phyloP scores from a whole-genome alignment of 2,888 invertebrate genomes.

The Tubulanus polymorphus region DNA sequence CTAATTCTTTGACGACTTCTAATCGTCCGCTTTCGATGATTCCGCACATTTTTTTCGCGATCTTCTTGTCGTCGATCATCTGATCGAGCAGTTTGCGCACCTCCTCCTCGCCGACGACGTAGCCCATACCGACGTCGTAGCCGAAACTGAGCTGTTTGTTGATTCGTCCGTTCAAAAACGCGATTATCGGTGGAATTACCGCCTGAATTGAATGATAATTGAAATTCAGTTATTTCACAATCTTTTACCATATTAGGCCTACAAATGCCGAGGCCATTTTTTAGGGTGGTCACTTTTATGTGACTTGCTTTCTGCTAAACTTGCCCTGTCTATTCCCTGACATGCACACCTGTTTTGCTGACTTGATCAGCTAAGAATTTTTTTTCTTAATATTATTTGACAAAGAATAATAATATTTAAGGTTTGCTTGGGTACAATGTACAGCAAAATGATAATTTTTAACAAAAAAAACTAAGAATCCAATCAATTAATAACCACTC shows the following conservation, averaged over 20 bases:
- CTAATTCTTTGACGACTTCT: conserved; percentile 42
- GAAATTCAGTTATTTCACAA: neutral
- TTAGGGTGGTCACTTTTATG: no score
- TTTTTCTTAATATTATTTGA: no score
- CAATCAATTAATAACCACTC: no score
- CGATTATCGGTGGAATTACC: conserved; percentile 57
- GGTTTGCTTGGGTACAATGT: no score
- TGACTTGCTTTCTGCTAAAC: no score
- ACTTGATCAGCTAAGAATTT: no score
- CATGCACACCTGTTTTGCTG: no score
- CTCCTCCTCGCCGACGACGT: conserved; percentile 63
- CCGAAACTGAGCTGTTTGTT: conserved; percentile 61
- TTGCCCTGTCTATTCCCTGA: no score
- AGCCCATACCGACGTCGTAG: conserved; percentile 65
- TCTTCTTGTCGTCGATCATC: conserved; percentile 51
- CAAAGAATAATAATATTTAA: no score
- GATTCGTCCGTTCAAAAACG: conserved; percentile 59
- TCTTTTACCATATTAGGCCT: neutral
- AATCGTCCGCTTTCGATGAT: conserved; percentile 31
- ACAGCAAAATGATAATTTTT: no score
- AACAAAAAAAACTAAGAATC: no score
- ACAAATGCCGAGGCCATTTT: no score
- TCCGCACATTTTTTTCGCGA: conserved; percentile 38
- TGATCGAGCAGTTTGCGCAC: conserved; percentile 59
- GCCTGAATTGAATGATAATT: conserved; percentile 23